These are phyloP conservation scores for Cylas formicarius DNA, from an alignment of 1,140 invertebrate genomes.

Conservation along the genomic window DNA sequence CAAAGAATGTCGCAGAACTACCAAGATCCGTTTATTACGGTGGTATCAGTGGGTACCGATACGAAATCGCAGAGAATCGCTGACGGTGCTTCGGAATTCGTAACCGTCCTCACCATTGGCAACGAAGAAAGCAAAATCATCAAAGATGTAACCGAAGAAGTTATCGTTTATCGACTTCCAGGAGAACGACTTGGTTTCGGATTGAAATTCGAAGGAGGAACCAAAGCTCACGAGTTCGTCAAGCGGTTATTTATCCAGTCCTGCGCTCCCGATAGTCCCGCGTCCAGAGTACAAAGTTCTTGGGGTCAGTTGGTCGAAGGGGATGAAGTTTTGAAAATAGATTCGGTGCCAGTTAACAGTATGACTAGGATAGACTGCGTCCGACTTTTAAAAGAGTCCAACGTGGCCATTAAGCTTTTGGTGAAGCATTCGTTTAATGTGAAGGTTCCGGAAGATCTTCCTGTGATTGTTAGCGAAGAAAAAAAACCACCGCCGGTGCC, in stretches of 20 bases:
- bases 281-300: slow-evolving; percentile 65
- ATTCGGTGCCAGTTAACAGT: slow-evolving; percentile 62
- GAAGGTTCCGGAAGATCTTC: slow-evolving; percentile 28
- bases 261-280: slow-evolving; percentile 80
- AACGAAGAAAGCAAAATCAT: slow-evolving; percentile 26
- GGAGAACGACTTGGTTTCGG: slow-evolving; percentile 86
- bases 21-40: slow-evolving; percentile 55
- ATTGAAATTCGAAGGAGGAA: slow-evolving; percentile 84
- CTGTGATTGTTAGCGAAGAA: slow-evolving; percentile 40
- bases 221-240: slow-evolving; percentile 61
- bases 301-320: slow-evolving; percentile 76
- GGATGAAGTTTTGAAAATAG: slow-evolving; percentile 83
- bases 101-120: slow-evolving; percentile 38
- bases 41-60: slow-evolving; percentile 57
- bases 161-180: slow-evolving; percentile 73
- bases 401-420: slow-evolving; percentile 66
- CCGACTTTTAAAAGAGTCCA: slow-evolving; percentile 67
- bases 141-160: slow-evolving; percentile 54
- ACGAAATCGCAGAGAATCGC: slow-evolving; percentile 29
- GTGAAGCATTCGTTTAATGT: slow-evolving; percentile 55
- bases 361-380: slow-evolving; percentile 86
- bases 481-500: slow-evolving; percentile 56
- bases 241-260: slow-evolving; percentile 79
- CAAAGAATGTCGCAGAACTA: slow-evolving; percentile 24
- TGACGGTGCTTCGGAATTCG: slow-evolving; percentile 33